phyloP scores from a whole-genome alignment of 2,888 invertebrate genomes.

The Ennomos fuscantarius region DNA sequence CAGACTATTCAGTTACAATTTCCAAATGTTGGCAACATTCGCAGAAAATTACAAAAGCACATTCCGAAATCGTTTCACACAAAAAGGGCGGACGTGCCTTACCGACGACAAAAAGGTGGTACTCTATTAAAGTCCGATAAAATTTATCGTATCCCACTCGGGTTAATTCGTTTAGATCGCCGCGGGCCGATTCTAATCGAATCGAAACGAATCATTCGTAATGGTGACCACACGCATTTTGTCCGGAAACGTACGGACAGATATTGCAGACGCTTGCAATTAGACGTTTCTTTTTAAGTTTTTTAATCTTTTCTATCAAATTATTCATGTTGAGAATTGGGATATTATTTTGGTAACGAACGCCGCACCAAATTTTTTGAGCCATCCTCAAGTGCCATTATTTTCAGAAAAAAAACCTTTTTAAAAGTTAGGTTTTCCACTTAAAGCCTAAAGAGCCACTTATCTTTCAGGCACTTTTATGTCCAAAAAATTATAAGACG shows the following conservation, averaged over 20 bases:
- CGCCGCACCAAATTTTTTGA: too few species aligned
- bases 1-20: too few species aligned
- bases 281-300: conserved; percentile 1
- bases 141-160: conserved; percentile 57
- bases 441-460: too few species aligned
- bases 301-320: too few species aligned
- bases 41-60: conserved; percentile 21
- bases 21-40: conserved; percentile 19
- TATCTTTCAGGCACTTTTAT: too few species aligned
- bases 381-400: too few species aligned
- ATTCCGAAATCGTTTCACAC: conserved; percentile 16
- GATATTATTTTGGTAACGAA: too few species aligned
- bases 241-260: conserved; percentile 33
- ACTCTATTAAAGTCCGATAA: conserved; percentile 56
- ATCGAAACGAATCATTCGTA: conserved; percentile 52
- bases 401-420: too few species aligned
- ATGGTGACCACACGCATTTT: conserved; percentile 66
- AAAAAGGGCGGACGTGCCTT: conserved; percentile 33
- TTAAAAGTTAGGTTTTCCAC: too few species aligned
- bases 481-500: too few species aligned
- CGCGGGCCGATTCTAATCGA: conserved; percentile 65
- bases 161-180: conserved; percentile 61
- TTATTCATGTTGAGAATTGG: too few species aligned
- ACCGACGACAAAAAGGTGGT: conserved; percentile 33
- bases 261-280: conserved; percentile 3